Evolutionary conservation across 2,888 invertebrate genomes (phyloP).

Genomic region (Suillia variegata): DNA sequence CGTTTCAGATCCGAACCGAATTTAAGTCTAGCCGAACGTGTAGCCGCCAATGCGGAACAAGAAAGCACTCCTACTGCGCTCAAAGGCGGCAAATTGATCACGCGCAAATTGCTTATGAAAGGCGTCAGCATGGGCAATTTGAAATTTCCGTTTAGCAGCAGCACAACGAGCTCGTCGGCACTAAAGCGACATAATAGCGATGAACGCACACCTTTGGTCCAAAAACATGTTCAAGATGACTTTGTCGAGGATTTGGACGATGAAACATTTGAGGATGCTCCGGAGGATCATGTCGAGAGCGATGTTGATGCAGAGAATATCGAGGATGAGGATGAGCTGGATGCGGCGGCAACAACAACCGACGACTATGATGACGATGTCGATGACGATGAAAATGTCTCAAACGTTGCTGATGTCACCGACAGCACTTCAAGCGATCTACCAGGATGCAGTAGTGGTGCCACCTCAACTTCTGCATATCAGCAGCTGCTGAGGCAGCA

Average conservation of each 20-base stretch:
- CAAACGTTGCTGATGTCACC: background rate
- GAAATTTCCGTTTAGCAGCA: slow-evolving; percentile 51
- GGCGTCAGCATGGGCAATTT: slow-evolving; percentile 60
- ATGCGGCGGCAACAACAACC: background rate
- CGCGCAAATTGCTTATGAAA: slow-evolving; percentile 52
- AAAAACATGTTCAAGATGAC: slow-evolving; percentile 30
- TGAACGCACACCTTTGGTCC: background rate
- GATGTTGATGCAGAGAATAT: slow-evolving; percentile 12
- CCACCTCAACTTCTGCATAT: too few species aligned
- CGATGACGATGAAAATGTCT: slow-evolving; percentile 14
- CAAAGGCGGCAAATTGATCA: slow-evolving; percentile 38
- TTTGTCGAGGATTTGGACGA: slow-evolving; percentile 39
- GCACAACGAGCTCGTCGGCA: slow-evolving; percentile 46
- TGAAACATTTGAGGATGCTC: slow-evolving; percentile 32
- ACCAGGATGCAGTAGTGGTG: slow-evolving; percentile 28
- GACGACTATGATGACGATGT: background rate
- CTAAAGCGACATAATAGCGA: slow-evolving; percentile 43
- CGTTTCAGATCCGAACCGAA: slow-evolving; percentile 60
- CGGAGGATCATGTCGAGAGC: slow-evolving; percentile 25
- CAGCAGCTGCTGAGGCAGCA: slow-evolving; percentile 44
- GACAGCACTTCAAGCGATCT: slow-evolving; percentile 41
- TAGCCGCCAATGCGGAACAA: slow-evolving; percentile 14
- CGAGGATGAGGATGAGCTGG: slow-evolving; percentile 9
- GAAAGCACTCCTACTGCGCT: background rate
- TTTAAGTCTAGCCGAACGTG: slow-evolving; percentile 39